These are phyloP conservation scores for Cisticola juncidis DNA, from an alignment of 2,113 vertebrate genomes.

Conservation along the genomic window DNA sequence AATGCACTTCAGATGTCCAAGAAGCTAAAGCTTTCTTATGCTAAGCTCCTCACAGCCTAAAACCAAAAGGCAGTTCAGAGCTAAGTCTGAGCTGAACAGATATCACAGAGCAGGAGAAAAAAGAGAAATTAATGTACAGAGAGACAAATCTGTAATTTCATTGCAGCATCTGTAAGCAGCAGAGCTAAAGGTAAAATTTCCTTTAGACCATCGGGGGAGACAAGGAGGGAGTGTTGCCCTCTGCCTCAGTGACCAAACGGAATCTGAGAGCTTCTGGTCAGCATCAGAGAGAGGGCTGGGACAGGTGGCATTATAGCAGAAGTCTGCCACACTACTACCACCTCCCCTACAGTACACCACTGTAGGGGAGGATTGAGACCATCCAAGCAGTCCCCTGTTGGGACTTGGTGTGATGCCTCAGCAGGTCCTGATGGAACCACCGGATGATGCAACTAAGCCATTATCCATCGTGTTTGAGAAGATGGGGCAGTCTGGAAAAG, in stretches of 20 bases:
- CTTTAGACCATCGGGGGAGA: background rate
- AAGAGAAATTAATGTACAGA: background rate
- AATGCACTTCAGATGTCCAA: background rate
- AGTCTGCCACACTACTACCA: too few species aligned
- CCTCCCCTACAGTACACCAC: background rate
- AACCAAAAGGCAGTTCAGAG: background rate
- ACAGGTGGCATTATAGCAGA: background rate
- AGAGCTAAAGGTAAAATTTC: background rate
- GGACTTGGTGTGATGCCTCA: background rate
- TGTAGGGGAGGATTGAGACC: background rate
- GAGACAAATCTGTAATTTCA: background rate
- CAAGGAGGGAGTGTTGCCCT: background rate
- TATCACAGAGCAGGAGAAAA: background rate
- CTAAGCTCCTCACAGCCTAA: background rate
- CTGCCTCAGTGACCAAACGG: background rate
- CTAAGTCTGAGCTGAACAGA: background rate
- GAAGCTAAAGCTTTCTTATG: background rate
- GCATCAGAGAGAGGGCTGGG: background rate
- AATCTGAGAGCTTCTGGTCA: background rate
- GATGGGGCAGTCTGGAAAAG: background rate
- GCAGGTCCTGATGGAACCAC: background rate
- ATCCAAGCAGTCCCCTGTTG: background rate
- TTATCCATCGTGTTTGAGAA: background rate
- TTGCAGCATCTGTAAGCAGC: background rate
- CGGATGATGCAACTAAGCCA: accelerated